These are phyloP conservation scores for Anastrepha obliqua DNA, from an alignment of 1,140 invertebrate genomes.

Conservation along the genomic window DNA sequence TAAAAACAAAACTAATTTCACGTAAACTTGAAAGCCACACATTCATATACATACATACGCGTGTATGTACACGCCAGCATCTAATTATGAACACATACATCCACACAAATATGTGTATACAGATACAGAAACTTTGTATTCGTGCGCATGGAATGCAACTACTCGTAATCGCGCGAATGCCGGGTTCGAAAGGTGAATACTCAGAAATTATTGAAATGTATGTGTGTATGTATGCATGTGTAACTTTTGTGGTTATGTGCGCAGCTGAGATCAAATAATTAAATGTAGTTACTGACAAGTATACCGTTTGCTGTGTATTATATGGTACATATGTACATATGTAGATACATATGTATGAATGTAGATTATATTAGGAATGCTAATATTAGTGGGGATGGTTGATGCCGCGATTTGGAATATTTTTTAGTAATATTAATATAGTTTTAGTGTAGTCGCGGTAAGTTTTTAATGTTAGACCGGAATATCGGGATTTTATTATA, in stretches of 20 bases:
- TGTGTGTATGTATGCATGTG: not conserved
- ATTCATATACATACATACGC: not conserved
- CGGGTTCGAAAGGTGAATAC: not conserved
- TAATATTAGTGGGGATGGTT: no score
- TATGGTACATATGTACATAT: no score
- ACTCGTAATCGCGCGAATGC: not conserved
- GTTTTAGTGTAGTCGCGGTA: no score
- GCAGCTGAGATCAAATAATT: slow-evolving; percentile 28
- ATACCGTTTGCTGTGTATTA: not conserved
- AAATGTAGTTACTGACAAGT: slow-evolving; percentile 1
- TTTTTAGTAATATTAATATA: no score
- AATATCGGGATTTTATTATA: no score
- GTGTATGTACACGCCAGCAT: not conserved
- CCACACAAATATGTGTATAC: not conserved
- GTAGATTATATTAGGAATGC: no score
- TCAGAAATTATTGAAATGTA: not conserved
- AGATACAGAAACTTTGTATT: not conserved
- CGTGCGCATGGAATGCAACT: not conserved
- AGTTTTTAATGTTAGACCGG: no score
- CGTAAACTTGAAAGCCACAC: not conserved
- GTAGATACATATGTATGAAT: no score
- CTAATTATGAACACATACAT: not conserved
- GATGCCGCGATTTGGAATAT: no score
- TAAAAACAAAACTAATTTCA: not conserved
- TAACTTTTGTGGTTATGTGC: not conserved